phyloP scores from a whole-genome alignment of 2,113 vertebrate species.

The Prolemur simus region DNA sequence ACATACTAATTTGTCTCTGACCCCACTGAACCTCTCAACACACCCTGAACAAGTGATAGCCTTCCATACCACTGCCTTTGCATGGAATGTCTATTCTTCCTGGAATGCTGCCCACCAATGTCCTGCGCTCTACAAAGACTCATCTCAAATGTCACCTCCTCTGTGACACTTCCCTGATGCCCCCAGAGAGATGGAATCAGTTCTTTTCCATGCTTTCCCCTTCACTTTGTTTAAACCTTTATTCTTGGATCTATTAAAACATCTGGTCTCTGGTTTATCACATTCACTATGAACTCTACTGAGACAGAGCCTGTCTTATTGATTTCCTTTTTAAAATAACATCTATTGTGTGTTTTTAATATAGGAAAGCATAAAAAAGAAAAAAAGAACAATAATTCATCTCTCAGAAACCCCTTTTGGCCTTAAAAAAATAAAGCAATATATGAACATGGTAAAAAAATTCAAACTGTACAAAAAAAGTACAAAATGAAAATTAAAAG shows the following conservation, averaged over 20 bases:
- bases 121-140: constrained; percentile 15
- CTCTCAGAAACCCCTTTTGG: constrained; percentile 27
- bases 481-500: constrained; percentile 52
- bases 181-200: not conserved
- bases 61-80: not conserved
- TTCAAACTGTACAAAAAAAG: constrained; percentile 34
- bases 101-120: not conserved
- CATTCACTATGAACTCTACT: constrained; percentile 33
- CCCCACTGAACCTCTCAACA: not conserved
- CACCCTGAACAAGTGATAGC: not conserved
- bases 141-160: constrained; percentile 3
- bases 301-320: constrained; percentile 44
- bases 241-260: constrained; percentile 44
- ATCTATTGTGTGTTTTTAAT: constrained; percentile 60
- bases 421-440: constrained; percentile 59
- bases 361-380: constrained; percentile 34
- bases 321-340: constrained; percentile 57
- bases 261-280: constrained; percentile 50
- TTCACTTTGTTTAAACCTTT: constrained; percentile 45
- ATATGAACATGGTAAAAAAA: constrained; percentile 26
- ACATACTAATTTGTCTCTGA: not conserved
- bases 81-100: not conserved
- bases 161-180: not conserved
- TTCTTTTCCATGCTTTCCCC: not conserved
- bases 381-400: constrained; percentile 24